Base-by-base conservation (phyloP, 2,888 invertebrate genomes). In the Aporophyla lueneburgensis region DNA sequence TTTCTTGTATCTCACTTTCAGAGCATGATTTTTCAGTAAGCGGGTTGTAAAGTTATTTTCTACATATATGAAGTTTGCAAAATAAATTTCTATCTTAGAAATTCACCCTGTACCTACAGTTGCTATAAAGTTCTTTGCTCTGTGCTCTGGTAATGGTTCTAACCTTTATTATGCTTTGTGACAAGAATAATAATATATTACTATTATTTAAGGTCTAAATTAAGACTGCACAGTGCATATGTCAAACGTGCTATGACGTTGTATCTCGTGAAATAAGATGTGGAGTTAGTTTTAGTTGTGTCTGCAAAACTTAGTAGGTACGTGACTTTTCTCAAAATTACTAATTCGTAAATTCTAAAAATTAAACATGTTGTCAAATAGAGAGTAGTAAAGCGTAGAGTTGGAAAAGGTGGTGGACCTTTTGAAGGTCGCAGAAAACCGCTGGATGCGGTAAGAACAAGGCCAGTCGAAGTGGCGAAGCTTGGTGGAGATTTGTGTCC, bases 141-240 rank as follows among this genome's bases (percentile, higher is more conserved):
- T 40, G 21, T 9, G 43, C 66, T 80, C 54, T 49, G 33, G 43
- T 74, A 81, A 74, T 67, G 40, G 16, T 67, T 67, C 9, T 46
- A 67, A 75, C 49, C 46, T 68, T 53, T 81, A 80, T 49, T 74
- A 74, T 63, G 33, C 33, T 58, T n/a, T 68, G 76, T 40, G 81
- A 75, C 76, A 53, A 68, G 78, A 68, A 53, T 68, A 67, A 56
- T 62, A 68, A 81, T 63, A 51, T 19, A 14, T 66, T 40, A 51
- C 40, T 58, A 27, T 46, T 63, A 62, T 24, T 53, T n/a, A 33
- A 53, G 24, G 24, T 74, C 67, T 74, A 33, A 61, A 80, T 63
- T 53, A 62, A 58, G 24, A 53, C 49, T 58, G 53, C 24, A 21
- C n/a, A 46, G 43, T 56, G 54, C 12, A 51, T 33, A 51, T 56